Base-by-base conservation (phyloP, 2,888 invertebrate species). In the Synergus gifuensis region DNA sequence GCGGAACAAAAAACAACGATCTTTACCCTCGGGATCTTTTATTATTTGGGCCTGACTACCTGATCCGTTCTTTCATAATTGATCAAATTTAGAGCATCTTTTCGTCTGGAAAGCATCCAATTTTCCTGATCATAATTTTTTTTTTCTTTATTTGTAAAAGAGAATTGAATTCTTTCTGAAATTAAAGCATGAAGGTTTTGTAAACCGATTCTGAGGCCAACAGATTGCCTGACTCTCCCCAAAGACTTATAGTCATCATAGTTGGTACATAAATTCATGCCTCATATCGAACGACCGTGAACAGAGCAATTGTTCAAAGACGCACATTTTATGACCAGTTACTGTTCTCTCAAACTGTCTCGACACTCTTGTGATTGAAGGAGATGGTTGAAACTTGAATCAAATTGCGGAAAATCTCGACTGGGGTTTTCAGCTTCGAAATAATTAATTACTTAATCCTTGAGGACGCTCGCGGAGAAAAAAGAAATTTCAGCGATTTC, bases 221-320 rank as follows among this genome's bases (percentile, higher is more conserved):
- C 63, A 63, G 9, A 22, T 18, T 22, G 60, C 18, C 62, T 62
- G 22, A 62, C 1, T 66, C 82, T 85, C 83, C 83, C 82, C 69
- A 84, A 84, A 83, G 85, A 83, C 81, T 81, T 84, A 46, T 80
- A 80, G 79, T 83, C 83, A 80, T 84, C 82, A 83, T 83, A 82
- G 80, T 78, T 77, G 77, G 22, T 28, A 28, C 22, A 63, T 64
- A 62, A 73, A 83, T 81, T 73, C 46, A 63, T 79, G 76, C 78
- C 77, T 78, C 73, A 77, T 77, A 76, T 46, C 77, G 78, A 64
- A 63, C 28, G 36, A 63, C 82, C 78, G 76, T 77, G 22, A 82
- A 77, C 60, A 63, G 66, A 67, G 66, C 69, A 79, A 79, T 82
- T 82, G 79, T 81, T 81, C 79, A 76, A 62, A 73, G 66, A 66